Conservation (phyloP, 2,888 invertebrate genomes). For the Meloe dianella region DNA sequence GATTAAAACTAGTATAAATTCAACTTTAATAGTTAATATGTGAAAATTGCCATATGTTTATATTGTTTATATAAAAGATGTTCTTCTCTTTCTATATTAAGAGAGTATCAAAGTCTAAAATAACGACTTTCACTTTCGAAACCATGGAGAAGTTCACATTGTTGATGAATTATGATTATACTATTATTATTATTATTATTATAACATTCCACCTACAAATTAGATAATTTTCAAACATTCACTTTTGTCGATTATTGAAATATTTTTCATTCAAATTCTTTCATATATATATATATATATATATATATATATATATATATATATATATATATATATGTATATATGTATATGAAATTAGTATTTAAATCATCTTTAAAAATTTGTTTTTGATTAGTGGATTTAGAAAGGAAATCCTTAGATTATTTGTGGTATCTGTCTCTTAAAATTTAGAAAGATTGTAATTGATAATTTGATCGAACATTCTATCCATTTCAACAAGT, state of each 20-base stretch:
- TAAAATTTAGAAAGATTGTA: no score
- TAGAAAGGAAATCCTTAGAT: slow-evolving; percentile 7
- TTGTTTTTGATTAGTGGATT: neutral
- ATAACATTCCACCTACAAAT: neutral
- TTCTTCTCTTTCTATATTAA: neutral
- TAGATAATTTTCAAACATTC: slow-evolving; percentile 1
- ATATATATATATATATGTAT: no score
- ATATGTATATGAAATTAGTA: no score
- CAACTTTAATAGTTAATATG: neutral
- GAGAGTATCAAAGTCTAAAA: neutral
- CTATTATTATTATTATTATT: neutral
- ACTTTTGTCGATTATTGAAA: neutral
- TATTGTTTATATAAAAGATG: neutral
- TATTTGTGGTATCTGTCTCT: neutral
- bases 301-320: no score
- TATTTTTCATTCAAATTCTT: no score
- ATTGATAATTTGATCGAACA: no score
- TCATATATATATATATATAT: no score
- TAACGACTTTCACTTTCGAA: slow-evolving; percentile 10
- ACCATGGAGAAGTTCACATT: neutral
- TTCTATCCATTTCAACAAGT: no score
- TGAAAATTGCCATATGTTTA: neutral
- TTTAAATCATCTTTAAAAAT: neutral
- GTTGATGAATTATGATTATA: neutral
- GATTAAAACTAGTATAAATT: no score